A percentile compares a stretch with the other conserved stretches of the same genome.
phyloP scores from a whole-genome alignment of 1,140 invertebrate species.

The Vanessa atalanta region DNA sequence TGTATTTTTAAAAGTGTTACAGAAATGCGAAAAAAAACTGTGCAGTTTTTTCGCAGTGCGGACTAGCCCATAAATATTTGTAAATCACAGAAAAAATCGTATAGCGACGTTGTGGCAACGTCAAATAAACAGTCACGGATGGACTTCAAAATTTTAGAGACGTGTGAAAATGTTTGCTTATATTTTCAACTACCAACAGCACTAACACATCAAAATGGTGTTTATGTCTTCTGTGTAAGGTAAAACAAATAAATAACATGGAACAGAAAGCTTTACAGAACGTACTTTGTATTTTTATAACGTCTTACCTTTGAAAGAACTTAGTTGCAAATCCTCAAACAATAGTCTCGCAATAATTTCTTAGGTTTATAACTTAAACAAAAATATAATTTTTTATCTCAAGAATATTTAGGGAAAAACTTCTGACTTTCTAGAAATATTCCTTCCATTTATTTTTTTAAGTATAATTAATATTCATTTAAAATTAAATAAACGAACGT shows the following conservation, averaged over 20 bases:
- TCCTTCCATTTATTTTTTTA: too few species aligned
- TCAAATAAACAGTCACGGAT: background rate
- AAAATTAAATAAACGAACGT: too few species aligned
- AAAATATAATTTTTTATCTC: too few species aligned
- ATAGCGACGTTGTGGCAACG: too few species aligned
- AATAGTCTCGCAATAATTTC: background rate
- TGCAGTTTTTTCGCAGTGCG: too few species aligned
- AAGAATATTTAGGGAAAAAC: too few species aligned
- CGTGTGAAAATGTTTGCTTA: background rate
- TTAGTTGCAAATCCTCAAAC: constrained; percentile 4
- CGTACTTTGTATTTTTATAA: constrained; percentile 18
- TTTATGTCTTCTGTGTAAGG: constrained; percentile 7
- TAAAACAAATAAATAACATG: constrained; percentile 7
- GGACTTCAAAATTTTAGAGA: background rate
- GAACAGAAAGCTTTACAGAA: constrained; percentile 2
- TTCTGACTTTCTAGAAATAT: too few species aligned
- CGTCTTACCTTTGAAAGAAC: constrained; percentile 13
- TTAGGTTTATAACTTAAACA: background rate
- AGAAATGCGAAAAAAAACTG: too few species aligned
- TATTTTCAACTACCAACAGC: background rate
- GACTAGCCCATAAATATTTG: too few species aligned
- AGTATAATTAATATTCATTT: too few species aligned
- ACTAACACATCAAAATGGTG: background rate
- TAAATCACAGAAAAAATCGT: too few species aligned
- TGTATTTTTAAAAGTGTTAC: too few species aligned